Conservation (phyloP, 2,888 invertebrate species). For the Drosophila recens region DNA sequence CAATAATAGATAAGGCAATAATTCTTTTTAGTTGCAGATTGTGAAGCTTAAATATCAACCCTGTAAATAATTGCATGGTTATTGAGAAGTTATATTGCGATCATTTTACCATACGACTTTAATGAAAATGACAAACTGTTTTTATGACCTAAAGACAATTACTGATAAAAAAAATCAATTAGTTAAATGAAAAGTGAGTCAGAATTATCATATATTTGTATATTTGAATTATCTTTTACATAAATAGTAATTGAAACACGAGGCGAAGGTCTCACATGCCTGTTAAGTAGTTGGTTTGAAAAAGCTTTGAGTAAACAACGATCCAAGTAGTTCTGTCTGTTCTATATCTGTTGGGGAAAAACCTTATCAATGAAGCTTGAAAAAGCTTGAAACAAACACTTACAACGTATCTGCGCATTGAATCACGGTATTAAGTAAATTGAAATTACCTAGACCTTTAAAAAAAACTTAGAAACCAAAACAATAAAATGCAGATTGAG, state of each 20-base stretch:
- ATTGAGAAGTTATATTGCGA: too few species aligned
- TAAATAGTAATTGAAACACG: constrained; percentile 14
- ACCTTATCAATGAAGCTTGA: not conserved
- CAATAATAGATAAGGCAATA: not conserved
- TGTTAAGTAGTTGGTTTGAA: constrained; percentile 11
- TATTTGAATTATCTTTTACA: constrained; percentile 22
- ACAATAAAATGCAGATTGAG: not conserved
- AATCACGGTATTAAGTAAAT: not conserved
- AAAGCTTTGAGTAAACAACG: constrained; percentile 27
- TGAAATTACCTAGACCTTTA: constrained; percentile 2
- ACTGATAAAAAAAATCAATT: constrained; percentile 29
- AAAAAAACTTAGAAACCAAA: not conserved
- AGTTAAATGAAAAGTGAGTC: not conserved
- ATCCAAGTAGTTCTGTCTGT: not conserved
- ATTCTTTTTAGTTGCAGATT: not conserved
- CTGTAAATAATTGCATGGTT: constrained; percentile 7
- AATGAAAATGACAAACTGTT: not conserved
- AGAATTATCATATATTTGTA: not conserved
- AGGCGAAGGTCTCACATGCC: not conserved
- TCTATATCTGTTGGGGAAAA: not conserved
- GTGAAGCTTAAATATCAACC: not conserved
- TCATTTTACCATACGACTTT: not conserved
- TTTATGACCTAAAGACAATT: not conserved
- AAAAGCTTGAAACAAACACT: constrained; percentile 9
- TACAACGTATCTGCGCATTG: not conserved